Base-by-base conservation (phyloP, 2,797 vertebrate species). In the Poeciliopsis paucimaculata region DNA sequence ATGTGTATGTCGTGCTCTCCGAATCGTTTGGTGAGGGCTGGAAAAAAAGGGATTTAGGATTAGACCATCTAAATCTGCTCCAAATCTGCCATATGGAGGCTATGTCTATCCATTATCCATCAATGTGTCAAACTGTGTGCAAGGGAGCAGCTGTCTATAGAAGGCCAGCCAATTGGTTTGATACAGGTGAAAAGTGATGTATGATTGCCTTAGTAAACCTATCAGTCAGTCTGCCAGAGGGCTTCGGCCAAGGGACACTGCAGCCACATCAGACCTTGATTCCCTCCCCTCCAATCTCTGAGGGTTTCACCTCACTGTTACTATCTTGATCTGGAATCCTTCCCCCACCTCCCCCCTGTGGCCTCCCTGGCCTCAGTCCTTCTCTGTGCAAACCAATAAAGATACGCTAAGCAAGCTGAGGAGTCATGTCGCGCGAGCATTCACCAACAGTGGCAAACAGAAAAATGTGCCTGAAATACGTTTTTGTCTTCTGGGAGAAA, bases 141-240 rank as follows among this genome's bases (percentile, higher is more conserved):
- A 80, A 88, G 89, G 88, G 91, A 93, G 94, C 93, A 94, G 91
- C 93, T 94, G 93, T 90, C 90, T 90, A 90, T 88, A 86, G 91
- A 93, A 92, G 92, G 88, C 85, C 86, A 86, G 89, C 87, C 94
- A 91, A 93, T 94, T 93, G 93, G 88, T 94, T 91, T 92, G 91
- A 93, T 91, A 91, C 90, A 94, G 90, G 92, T 92, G 92, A 95
- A 93, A 93, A 94, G 91, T 93, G 90, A 94, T 92, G 87, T 93
- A 93, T 93, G 92, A 94, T 94, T 93, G 93, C 88, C 89, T 91
- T 80, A 78, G 90, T 88, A 80, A 90, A 89, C 87, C 89, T 90
- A 94, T 95, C 94, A 91, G 82, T 94, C 90, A 4, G 82, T 72
- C 86, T 90, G 90, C 90, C 90, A 91, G 88, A 90, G 89, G 91